phyloP scores from a whole-genome alignment of 1,140 invertebrate species.

The Nautilus pompilius region DNA sequence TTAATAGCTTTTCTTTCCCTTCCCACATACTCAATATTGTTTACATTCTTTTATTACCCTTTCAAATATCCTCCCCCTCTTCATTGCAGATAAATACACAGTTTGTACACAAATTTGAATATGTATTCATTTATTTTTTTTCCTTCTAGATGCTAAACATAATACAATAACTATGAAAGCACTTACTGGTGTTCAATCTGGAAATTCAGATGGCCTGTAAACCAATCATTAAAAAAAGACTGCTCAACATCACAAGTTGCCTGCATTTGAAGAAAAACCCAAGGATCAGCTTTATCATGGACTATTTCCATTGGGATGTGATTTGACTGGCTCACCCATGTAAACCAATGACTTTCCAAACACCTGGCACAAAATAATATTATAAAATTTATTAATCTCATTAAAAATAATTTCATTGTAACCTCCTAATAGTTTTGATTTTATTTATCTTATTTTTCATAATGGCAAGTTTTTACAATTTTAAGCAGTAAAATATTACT shows the following conservation, averaged over 20 bases:
- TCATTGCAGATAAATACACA: no score
- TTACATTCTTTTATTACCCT: no score
- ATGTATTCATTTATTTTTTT: not conserved
- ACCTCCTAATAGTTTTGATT: not conserved
- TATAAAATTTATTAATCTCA: not conserved
- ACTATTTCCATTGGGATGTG: conserved; percentile 54
- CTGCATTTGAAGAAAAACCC: conserved; percentile 40
- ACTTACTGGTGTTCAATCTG: conserved; percentile 57
- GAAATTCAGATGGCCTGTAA: conserved; percentile 56
- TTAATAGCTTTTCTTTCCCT: not conserved
- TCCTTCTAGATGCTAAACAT: no score
- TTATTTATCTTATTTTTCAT: no score
- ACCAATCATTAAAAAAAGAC: conserved; percentile 55
- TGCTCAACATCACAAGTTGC: conserved; percentile 51
- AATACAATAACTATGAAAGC: not conserved
- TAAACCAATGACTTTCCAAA: conserved; percentile 54
- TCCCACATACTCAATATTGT: not conserved
- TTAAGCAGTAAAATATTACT: no score
- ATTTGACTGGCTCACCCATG: conserved; percentile 53
- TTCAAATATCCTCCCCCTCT: no score
- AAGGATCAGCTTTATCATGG: conserved; percentile 35
- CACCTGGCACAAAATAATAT: conserved; percentile 25
- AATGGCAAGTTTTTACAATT: no score
- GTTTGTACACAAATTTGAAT: not conserved
- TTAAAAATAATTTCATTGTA: not conserved